Evolutionary conservation across 2,113 vertebrate genomes (phyloP), one percentile per base, ranked within the genome.

Genomic region (Percina caprodes): DNA sequence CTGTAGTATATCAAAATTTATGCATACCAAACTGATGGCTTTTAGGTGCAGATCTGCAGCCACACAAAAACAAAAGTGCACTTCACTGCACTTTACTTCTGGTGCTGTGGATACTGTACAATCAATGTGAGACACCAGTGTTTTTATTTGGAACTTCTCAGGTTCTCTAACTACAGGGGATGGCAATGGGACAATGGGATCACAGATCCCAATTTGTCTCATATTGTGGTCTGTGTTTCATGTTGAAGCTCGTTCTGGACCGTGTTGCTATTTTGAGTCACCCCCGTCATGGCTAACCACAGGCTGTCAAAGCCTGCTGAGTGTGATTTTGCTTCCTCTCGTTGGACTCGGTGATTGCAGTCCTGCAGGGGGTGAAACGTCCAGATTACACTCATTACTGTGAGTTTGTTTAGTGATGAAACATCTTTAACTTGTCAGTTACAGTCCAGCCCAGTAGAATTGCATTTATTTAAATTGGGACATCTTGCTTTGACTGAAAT

Each of bases 231-330:
- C 45, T 21, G 58, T 62, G 49, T 63, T 46, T 60, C 52, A 52
- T 66, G 21, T 75, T 66, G 35, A 39, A 54, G 62, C 33, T 69
- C 73, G 69, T 48, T 65, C 70, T 69, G 42, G 63, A 58, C 61
- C 8, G 3, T 67, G 48, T 83, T 83, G 83, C 86, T 90, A 88
- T 88, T 91, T 77, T 68, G 23, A 83, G 84, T 9, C 59, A 62
- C 49, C 59, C 69, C 59, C 62, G 62, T 39, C 35, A 74, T 30
- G 59, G 46, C 54, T 80, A 82, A 82, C 71, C 71, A 82, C 72
- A 82, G 66, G 79, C 69, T 87, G 63, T 78, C 68, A 83, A 18
- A 35, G n/a, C 69, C 66, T 51, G 63, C 61, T 75, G 54, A 62
- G 68, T 56, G 75, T 62, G 70, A 85, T 73, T 85, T 60, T 26